Evolutionary conservation across 2,113 vertebrate species (phyloP), one percentile per base, ranked within the genome.

Genomic region (Cephalopterus ornatus): DNA sequence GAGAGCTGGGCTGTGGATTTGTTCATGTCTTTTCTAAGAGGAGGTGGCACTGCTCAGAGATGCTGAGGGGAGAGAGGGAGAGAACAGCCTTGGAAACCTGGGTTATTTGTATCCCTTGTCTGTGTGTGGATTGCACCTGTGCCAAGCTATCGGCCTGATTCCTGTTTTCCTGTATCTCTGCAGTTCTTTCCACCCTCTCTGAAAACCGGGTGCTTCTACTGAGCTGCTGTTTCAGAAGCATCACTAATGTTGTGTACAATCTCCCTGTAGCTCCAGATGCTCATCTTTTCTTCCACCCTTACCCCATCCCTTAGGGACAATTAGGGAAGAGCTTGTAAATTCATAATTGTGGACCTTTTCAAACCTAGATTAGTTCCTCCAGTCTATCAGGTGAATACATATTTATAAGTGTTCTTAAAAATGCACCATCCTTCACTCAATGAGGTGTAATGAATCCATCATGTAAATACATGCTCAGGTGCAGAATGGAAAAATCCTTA

Each of bases 361-460:
- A 92, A 71, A 61, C 77, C 44, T 46, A 66, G 87, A 77, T 68
- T 42, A 91, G 85, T 78, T 88, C 73, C 14, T 59, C 1, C 49
- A 33, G 85, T 82, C 81, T 90, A 7, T 66, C 86, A 88, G 46
- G 33, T 67, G 82, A 75, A 96, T 91, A 63, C 80, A 44, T 94
- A 91, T 91, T 96, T 95, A 94, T 89, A 93, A 75, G 44, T 39
- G 53, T 66, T 87, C 65, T 89, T 87, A 42, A 94, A 81, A 77
- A n/a, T 11, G 89, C 12, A 6, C 74, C 62, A 72, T 75, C 81
- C 75, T 75, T 92, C 77, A 67, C 73, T 92, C 94, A 85, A 18
- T 5, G 33, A 85, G 92, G 62, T 87, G 85, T 81, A 92, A 95
- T 92, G 88, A 94, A 96, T 88, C 87, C 71, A 65, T 70, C 96